Percentiles rank a stretch among this genome's conserved stretches.
Conservation (phyloP, 2,888 invertebrate genomes). For the Sepioteuthis lessoniana region DNA sequence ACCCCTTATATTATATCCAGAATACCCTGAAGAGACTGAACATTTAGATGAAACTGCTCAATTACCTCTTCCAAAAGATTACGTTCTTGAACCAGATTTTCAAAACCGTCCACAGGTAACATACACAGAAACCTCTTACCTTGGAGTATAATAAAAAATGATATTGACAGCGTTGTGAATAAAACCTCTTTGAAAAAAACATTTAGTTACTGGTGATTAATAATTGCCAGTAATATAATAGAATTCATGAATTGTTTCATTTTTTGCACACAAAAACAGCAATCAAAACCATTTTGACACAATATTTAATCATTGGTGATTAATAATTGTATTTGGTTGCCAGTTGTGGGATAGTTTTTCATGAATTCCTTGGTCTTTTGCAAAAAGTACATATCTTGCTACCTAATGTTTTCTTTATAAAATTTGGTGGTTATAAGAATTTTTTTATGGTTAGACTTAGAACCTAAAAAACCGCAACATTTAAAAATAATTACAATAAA, state of each 20-base stretch:
- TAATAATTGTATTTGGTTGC: background rate
- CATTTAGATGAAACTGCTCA: background rate
- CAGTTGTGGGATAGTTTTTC: background rate
- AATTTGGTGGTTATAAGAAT: constrained; percentile 1
- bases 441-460: background rate
- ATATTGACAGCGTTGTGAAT: constrained; percentile 11
- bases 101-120: constrained; percentile 23
- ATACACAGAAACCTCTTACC: constrained; percentile 21
- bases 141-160: background rate
- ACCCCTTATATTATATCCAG: constrained; percentile 1
- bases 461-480: background rate
- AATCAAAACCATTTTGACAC: background rate
- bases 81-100: constrained; percentile 1
- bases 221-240: background rate
- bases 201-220: background rate
- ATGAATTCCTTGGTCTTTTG: constrained; percentile 13
- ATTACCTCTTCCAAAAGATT: constrained; percentile 23
- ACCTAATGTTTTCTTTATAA: background rate
- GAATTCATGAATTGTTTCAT: constrained; percentile 11
- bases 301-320: background rate
- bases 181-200: constrained; percentile 6
- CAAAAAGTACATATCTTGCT: constrained; percentile 20
- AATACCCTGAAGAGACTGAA: background rate
- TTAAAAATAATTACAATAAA: background rate
- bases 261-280: background rate